Evolutionary conservation across 2,888 invertebrate species (phyloP).

Genomic region (Philereme vetulata): DNA sequence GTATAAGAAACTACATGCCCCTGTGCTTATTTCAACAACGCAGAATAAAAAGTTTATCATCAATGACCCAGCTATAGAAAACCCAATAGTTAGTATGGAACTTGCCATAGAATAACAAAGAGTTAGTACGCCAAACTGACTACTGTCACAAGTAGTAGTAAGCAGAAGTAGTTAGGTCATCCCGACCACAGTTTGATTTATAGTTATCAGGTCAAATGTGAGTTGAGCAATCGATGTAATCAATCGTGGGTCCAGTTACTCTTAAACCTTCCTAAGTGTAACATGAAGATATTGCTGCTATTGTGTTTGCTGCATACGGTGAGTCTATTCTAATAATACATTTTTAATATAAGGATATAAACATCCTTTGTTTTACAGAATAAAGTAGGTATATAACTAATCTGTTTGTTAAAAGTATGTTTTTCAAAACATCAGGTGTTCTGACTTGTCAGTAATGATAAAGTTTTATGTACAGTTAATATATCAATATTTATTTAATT

Average conservation of each 20-base stretch:
- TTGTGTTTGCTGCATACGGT: constrained; percentile 55
- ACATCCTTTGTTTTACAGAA: too few relatives aligned
- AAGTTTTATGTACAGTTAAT: too few relatives aligned
- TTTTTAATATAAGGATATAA: neutral
- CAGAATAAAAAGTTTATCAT: constrained; percentile 52
- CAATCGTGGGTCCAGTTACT: constrained; percentile 47
- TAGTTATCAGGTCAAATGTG: constrained; percentile 13
- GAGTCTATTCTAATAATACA: constrained; percentile 35
- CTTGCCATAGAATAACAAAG: constrained; percentile 33
- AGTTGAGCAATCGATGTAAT: constrained; percentile 29
- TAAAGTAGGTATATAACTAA: too few relatives aligned
- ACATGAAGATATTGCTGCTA: constrained; percentile 61
- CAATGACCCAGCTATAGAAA: constrained; percentile 46
- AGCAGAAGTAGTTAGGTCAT: too few relatives aligned
- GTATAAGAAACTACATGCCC: neutral
- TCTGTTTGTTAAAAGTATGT: too few relatives aligned
- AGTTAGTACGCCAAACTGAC: constrained; percentile 21
- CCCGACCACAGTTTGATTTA: neutral
- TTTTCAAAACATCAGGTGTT: too few relatives aligned
- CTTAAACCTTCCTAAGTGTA: constrained; percentile 49
- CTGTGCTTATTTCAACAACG: constrained; percentile 40
- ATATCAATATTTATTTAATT: too few relatives aligned
- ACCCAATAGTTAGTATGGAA: constrained; percentile 28
- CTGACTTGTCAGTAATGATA: too few relatives aligned
- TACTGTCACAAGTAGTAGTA: constrained; percentile 1